phyloP scores from a whole-genome alignment of 2,113 vertebrate genomes.

The Stercorarius parasiticus region DNA sequence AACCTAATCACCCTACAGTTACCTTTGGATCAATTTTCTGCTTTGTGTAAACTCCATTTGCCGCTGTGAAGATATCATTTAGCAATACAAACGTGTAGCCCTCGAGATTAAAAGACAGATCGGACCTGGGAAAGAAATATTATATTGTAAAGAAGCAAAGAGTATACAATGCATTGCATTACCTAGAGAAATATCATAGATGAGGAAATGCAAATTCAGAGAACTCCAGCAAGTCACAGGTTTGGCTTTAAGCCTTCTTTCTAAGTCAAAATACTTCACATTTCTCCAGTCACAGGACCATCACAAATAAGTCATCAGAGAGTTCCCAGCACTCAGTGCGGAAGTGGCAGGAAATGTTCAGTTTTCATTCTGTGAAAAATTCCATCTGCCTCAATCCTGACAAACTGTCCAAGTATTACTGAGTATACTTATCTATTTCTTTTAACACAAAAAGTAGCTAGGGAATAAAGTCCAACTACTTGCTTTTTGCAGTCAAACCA shows the following conservation, averaged over 20 bases:
- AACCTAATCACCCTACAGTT: neutral
- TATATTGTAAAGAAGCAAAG: neutral
- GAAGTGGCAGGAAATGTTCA: neutral
- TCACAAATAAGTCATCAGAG: neutral
- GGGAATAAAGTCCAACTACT: neutral
- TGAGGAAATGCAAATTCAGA: neutral
- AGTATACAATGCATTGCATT: neutral
- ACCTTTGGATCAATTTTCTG: constrained; percentile 89
- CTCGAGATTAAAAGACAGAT: constrained; percentile 87
- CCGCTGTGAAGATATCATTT: constrained; percentile 90
- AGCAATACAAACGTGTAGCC: constrained; percentile 86
- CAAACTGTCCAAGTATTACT: neutral
- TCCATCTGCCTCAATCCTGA: neutral
- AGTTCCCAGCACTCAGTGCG: neutral
- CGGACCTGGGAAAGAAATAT: constrained; percentile 78
- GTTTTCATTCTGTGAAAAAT: neutral
- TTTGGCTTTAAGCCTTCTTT: neutral
- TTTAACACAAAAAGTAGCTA: neutral
- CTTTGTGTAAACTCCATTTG: constrained; percentile 89
- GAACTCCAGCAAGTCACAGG: neutral
- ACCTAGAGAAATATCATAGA: neutral
- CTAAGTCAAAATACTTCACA: neutral
- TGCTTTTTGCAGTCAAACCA: neutral
- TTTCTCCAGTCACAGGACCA: neutral
- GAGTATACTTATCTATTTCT: neutral